These are phyloP conservation scores for Halichoeres trimaculatus DNA, from an alignment of 2,113 vertebrate species.

Conservation along the genomic window DNA sequence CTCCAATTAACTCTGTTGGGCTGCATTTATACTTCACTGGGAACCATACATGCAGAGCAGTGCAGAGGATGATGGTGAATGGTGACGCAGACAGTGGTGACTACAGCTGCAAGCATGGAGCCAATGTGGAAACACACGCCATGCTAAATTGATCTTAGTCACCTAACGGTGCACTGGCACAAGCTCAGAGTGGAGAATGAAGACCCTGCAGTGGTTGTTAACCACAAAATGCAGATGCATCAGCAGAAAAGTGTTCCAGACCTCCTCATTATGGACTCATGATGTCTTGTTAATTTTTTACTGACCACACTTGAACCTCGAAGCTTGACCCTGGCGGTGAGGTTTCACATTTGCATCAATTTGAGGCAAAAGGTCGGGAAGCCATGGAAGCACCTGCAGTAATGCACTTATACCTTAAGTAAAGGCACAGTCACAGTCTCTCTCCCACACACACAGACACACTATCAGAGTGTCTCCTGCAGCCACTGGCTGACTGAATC, in stretches of 20 bases:
- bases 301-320: constrained; percentile 45
- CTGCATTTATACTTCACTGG: constrained; percentile 46
- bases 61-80: constrained; percentile 19
- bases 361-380: constrained; percentile 46
- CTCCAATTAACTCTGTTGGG: constrained; percentile 53
- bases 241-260: constrained; percentile 13
- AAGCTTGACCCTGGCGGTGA: constrained; percentile 1
- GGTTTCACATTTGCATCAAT: constrained; percentile 28
- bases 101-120: constrained; percentile 4
- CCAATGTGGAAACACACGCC: constrained; percentile 7
- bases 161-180: background rate
- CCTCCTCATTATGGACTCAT: constrained; percentile 29
- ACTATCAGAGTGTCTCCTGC: constrained; percentile 57
- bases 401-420: constrained; percentile 40
- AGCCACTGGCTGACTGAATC: constrained; percentile 72
- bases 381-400: constrained; percentile 24
- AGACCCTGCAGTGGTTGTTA: constrained; percentile 5
- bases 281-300: constrained; percentile 33
- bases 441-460: constrained; percentile 4
- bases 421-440: constrained; percentile 9
- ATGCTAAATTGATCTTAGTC: constrained; percentile 17
- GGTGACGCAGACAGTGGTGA: constrained; percentile 7
- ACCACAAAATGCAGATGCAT: constrained; percentile 16
- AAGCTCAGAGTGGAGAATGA: background rate
- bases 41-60: constrained; percentile 25